Evolutionary conservation across 2,797 vertebrate genomes (phyloP), one percentile per base, ranked within the genome.

Genomic region (Pangasius mekongensis): DNA sequence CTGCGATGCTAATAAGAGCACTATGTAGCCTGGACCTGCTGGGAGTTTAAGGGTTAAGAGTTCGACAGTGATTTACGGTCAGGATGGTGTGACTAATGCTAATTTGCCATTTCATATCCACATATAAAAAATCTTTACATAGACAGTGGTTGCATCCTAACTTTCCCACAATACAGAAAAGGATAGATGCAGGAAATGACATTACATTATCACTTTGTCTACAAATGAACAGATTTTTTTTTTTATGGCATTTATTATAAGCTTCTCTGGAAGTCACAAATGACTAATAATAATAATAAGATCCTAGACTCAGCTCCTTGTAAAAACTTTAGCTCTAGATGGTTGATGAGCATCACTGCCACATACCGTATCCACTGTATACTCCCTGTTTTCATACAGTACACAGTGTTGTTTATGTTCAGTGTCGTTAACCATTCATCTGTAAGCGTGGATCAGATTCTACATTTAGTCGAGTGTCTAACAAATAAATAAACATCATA

Each of bases 11-110:
- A 22, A 52, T 84, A 20, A 83, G 47, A 84, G n/a, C 18, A 52
- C 43, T 33, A 1, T 84, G 47, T 49, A 6, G 14, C 52, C n/a
- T 58, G 33, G 10, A 60, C 43, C 10, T 69, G 18, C 13, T 69
- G 2, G 64, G 83, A 24, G 47, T 24, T 33, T 36, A 84, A 84
- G 5, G 83, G 83, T 84, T 84, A 67, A 67, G 24, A 64, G 60
- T 64, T 64, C 24, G 11, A 27, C 60, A 64, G 60, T 62, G 60
- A 62, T n/a, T 64, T n/a, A n/a, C 10, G n/a, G 62, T n/a, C 62
- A 64, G 24, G 9, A 64, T n/a, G 10, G 24, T 64, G 62, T 64
- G 62, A 64, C 62, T n/a, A 64, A 64, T 64, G 62, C 27, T n/a
- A 3, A 64, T 64, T 62, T 62, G 24, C 54, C 54, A 56, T 56